These are phyloP conservation scores for Sinonovacula constricta DNA, from an alignment of 1,140 invertebrate species.

Conservation along the genomic window DNA sequence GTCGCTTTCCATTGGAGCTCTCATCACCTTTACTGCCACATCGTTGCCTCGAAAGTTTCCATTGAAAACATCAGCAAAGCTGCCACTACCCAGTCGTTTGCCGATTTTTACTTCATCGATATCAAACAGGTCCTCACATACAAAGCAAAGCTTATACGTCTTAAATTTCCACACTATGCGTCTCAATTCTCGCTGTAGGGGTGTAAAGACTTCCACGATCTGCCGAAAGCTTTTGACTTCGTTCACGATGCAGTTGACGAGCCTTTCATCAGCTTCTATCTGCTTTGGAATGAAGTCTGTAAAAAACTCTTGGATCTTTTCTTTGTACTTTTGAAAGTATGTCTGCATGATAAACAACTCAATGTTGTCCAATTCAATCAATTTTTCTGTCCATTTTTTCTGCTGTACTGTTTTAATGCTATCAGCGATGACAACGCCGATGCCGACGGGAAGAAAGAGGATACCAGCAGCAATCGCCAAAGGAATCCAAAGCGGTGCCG, in stretches of 20 bases:
- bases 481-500: constrained; percentile 58
- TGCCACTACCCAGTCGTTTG: constrained; percentile 41
- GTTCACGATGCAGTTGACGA: constrained; percentile 47
- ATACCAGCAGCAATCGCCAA: constrained; percentile 50
- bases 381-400: constrained; percentile 11
- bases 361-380: constrained; percentile 40
- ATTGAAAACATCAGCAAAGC: constrained; percentile 49
- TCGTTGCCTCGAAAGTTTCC: constrained; percentile 18
- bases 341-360: constrained; percentile 34
- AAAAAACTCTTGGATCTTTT: constrained; percentile 50
- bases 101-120: constrained; percentile 12
- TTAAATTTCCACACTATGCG: constrained; percentile 45
- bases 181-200: constrained; percentile 36
- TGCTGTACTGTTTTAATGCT: constrained; percentile 13
- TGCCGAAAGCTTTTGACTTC: constrained; percentile 41
- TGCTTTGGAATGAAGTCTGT: constrained; percentile 54
- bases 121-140: constrained; percentile 27
- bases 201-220: constrained; percentile 46
- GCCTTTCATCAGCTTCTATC: constrained; percentile 52
- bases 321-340: constrained; percentile 48
- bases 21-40: constrained; percentile 53
- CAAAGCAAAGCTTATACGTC: constrained; percentile 41
- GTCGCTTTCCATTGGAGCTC: constrained; percentile 4
- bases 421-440: constrained; percentile 52
- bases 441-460: constrained; percentile 52